phyloP scores from a whole-genome alignment of 2,113 vertebrate genomes.

The Oryzias curvinotus region DNA sequence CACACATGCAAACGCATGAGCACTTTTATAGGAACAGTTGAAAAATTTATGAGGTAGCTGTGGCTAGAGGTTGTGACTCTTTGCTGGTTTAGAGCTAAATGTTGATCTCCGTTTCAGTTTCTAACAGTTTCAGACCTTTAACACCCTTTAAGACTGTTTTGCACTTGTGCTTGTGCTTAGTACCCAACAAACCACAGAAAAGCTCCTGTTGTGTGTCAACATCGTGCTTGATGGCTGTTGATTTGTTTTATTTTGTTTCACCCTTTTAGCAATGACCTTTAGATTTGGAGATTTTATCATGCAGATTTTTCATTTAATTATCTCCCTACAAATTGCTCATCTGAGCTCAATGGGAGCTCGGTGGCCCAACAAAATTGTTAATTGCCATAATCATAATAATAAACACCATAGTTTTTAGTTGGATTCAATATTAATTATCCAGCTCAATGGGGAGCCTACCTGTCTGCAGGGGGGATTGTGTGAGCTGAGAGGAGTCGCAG shows the following conservation, averaged over 20 bases:
- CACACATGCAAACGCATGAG: constrained; percentile 5
- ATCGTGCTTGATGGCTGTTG: constrained; percentile 1
- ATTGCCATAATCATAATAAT: neutral
- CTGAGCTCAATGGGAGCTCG: constrained; percentile 45
- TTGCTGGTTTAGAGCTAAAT: constrained; percentile 28
- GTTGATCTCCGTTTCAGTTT: constrained; percentile 24
- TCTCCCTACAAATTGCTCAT: constrained; percentile 54
- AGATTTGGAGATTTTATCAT: constrained; percentile 35
- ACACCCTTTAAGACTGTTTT: neutral
- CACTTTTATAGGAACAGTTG: constrained; percentile 12
- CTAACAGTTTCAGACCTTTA: constrained; percentile 17
- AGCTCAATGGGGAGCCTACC: no score
- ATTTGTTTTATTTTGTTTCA: neutral
- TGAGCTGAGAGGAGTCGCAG: no score
- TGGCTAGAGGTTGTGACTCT: constrained; percentile 20
- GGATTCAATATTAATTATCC: no score
- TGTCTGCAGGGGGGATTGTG: no score
- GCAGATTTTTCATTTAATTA: neutral
- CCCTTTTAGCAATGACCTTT: constrained; percentile 39
- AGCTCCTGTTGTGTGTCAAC: constrained; percentile 8
- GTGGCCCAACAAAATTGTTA: constrained; percentile 26
- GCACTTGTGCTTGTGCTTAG: constrained; percentile 1
- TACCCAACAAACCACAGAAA: constrained; percentile 12
- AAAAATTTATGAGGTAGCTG: constrained; percentile 25
- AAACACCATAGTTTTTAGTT: neutral